A percentile compares a stretch with the other conserved stretches of the same genome.
Conservation (phyloP, 53 echinoderm and acorn worm species). For the Mesocentrotus franciscanus region DNA sequence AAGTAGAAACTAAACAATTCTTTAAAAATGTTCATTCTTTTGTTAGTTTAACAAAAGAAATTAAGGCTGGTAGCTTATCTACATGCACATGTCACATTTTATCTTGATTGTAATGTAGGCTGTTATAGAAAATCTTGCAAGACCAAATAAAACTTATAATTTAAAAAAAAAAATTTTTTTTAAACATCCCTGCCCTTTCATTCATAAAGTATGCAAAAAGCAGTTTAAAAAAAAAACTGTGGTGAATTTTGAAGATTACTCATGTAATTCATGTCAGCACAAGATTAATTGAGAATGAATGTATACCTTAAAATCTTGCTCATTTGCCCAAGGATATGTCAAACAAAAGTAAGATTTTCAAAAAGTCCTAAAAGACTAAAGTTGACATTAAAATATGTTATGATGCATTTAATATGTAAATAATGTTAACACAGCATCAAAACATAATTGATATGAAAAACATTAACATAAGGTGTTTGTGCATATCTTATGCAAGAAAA, state of each 20-base stretch:
- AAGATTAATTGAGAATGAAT: background rate
- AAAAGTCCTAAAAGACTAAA: background rate
- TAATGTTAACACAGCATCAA: background rate
- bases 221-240: too few relatives aligned
- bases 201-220: background rate
- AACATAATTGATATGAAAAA: background rate
- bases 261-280: background rate
- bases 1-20: background rate
- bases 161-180: background rate
- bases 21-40: background rate
- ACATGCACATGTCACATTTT: conserved; percentile 9
- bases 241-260: too few relatives aligned
- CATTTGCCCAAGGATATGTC: background rate
- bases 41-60: conserved; percentile 31
- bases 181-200: background rate
- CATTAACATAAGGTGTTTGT: background rate
- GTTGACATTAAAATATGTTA: background rate
- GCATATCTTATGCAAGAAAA: background rate
- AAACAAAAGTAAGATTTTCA: background rate
- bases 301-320: background rate
- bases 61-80: conserved; percentile 27
- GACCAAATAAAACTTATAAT: background rate
- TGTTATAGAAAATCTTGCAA: background rate
- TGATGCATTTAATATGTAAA: background rate
- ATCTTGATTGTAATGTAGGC: background rate